Base-by-base conservation (phyloP, 2,113 vertebrate genomes). In the Rhinichthys klamathensis region DNA sequence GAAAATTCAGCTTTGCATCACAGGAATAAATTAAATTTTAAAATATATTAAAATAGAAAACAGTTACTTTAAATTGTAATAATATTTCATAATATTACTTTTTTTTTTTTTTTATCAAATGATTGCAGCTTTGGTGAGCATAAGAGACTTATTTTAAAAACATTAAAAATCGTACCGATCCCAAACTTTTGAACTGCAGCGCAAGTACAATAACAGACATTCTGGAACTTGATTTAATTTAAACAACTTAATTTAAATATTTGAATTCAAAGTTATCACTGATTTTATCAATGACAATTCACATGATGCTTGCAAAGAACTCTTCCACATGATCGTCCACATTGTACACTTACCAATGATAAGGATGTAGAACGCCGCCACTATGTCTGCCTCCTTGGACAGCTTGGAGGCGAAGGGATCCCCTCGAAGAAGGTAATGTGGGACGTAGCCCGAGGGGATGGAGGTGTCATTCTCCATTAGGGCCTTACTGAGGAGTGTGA, bases 341-440 rank as follows among this genome's bases (percentile, higher is more conserved):
- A 1, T 7, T 67, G 44, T 51, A 58, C 63, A 89, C 93, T 96
- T 93, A 99, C 97, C 97, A 89, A 97, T 96, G 85, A 98, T 80
- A 23, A 92, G 94, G 90, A 98, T 92, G 90, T 99, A 98, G 89
- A 97, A 91, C 0, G 96, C 97, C 84, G 97, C 96, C 56, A 96
- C 41, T 18, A 98, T 93, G 85, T 98, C 97, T 21, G 96, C 97
- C 93, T 97, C 97, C 92, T 85, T 95, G 72, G 97, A 97, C 70
- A 99, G 96, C 85, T 93, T 96, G 8, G 97, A 99, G 88, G 94
- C 91, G 82, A 99, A 99, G 0, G 97, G 96, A 12, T 99, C 97
- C 75, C 93, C 95, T 2, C 87, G 92, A 84, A 93, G 95, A 63
- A 95, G 94, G 41, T 96, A 93, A 75, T 93, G 94, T 11, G 96